A percentile compares a stretch with the other conserved stretches of the same genome.
phyloP scores from a whole-genome alignment of 2,888 invertebrate genomes.

The Cyclophora albipunctata region DNA sequence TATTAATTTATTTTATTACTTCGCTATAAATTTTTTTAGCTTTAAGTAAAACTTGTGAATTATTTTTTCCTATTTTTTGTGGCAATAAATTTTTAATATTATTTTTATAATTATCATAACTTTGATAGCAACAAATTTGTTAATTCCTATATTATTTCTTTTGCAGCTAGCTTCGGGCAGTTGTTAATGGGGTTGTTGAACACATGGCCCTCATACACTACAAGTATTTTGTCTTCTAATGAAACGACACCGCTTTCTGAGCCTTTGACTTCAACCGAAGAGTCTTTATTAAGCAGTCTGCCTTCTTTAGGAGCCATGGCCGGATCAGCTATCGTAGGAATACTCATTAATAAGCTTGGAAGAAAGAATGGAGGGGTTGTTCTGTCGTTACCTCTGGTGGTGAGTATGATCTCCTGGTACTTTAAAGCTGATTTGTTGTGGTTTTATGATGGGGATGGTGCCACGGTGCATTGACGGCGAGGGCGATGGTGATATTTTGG shows the following conservation, averaged over 20 bases:
- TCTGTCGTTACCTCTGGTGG: slow-evolving; percentile 66
- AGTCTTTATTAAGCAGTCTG: slow-evolving; percentile 72
- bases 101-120: too few species aligned
- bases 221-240: slow-evolving; percentile 50
- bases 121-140: too few species aligned
- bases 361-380: slow-evolving; percentile 70
- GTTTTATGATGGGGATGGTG: too few species aligned
- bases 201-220: slow-evolving; percentile 77
- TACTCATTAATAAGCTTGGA: slow-evolving; percentile 65
- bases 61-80: too few species aligned
- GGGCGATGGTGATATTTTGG: too few species aligned
- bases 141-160: background rate
- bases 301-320: slow-evolving; percentile 72
- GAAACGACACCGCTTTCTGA: slow-evolving; percentile 50
- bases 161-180: slow-evolving; percentile 45
- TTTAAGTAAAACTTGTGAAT: too few species aligned
- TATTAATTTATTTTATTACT: too few species aligned
- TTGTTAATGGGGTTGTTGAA: slow-evolving; percentile 46
- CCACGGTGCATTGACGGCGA: too few species aligned
- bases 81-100: too few species aligned
- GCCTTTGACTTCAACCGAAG: slow-evolving; percentile 63
- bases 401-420: slow-evolving; percentile 25
- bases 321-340: slow-evolving; percentile 60
- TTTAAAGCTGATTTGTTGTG: background rate
- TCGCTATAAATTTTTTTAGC: too few species aligned